These are phyloP conservation scores for Hypena proboscidalis DNA, from an alignment of 2,888 invertebrate species.

Conservation along the genomic window DNA sequence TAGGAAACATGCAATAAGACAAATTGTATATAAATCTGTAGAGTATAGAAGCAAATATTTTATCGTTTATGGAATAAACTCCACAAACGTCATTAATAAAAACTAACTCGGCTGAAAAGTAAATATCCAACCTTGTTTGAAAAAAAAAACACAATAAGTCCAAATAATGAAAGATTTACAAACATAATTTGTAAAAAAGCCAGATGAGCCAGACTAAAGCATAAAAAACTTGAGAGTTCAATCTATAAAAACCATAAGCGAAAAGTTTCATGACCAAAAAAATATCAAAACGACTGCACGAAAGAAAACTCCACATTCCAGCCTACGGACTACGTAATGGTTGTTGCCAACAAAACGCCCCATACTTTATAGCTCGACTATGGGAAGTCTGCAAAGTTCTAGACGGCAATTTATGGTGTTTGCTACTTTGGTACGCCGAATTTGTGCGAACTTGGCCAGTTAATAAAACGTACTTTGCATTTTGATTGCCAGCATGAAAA, in stretches of 20 bases:
- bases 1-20: too few species aligned
- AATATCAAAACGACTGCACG: conserved; percentile 4
- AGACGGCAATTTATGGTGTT: conserved; percentile 54
- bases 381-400: conserved; percentile 63
- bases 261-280: conserved; percentile 8
- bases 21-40: too few species aligned
- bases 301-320: conserved; percentile 21
- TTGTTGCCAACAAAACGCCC: conserved; percentile 37
- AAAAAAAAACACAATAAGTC: too few species aligned
- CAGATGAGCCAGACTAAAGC: not conserved
- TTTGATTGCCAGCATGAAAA: conserved; percentile 20
- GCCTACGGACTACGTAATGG: conserved; percentile 26
- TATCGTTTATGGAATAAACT: too few species aligned
- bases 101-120: too few species aligned
- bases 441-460: conserved; percentile 44
- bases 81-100: too few species aligned
- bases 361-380: conserved; percentile 44
- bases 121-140: too few species aligned
- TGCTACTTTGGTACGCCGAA: conserved; percentile 48
- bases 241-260: not conserved
- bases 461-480: conserved; percentile 25
- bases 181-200: too few species aligned
- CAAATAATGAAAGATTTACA: too few species aligned
- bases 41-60: too few species aligned
- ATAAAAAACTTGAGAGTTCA: too few species aligned